Conservation (phyloP, 1,140 invertebrate genomes). For the Drosophila murphyi region DNA sequence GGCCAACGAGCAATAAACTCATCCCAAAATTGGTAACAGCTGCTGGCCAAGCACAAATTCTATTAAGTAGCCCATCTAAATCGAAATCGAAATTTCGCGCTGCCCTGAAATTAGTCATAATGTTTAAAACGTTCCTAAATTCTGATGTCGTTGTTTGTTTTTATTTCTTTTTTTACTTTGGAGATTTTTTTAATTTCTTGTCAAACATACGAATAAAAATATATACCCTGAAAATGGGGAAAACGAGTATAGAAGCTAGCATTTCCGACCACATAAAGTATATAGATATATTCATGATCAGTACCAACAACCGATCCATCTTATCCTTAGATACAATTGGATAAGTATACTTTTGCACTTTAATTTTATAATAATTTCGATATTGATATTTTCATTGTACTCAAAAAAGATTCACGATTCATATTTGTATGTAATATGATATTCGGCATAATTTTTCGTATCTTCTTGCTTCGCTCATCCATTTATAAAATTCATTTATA, state of each 20-base stretch:
- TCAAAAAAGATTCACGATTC: no score
- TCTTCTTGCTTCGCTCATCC: no score
- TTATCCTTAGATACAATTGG: no score
- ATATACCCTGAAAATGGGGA: background rate
- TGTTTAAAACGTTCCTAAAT: background rate
- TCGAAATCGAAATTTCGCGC: conserved; percentile 11
- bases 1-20: conserved; percentile 14
- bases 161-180: background rate
- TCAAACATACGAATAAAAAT: no score
- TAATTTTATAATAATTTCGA: no score
- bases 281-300: no score
- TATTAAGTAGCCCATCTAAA: conserved; percentile 31
- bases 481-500: no score
- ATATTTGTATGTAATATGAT: no score
- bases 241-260: background rate
- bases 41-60: conserved; percentile 14
- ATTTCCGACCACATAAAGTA: no score
- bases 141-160: conserved; percentile 5
- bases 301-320: background rate
- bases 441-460: no score
- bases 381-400: no score
- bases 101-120: conserved; percentile 11
- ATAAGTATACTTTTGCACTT: no score
- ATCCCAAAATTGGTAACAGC: conserved; percentile 50
- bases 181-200: background rate